Evolutionary conservation across 2,888 invertebrate genomes (phyloP).

Genomic region (Pseudoips prasinana): DNA sequence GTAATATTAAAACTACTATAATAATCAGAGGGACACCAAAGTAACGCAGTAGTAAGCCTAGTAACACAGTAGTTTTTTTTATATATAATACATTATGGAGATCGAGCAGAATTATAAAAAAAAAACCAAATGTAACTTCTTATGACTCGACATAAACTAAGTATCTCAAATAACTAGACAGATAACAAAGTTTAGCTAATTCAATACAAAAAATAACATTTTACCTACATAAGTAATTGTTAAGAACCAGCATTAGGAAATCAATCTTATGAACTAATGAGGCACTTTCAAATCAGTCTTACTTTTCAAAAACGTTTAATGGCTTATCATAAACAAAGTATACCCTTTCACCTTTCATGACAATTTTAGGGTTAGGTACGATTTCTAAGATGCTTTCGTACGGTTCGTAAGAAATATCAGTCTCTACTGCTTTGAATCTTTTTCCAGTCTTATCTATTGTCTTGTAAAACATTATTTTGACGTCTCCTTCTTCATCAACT

Average conservation of each 20-base stretch:
- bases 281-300: neutral
- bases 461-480: too few species aligned
- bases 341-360: slow-evolving; percentile 1
- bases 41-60: slow-evolving; percentile 7
- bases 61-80: slow-evolving; percentile 7
- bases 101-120: neutral
- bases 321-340: slow-evolving; percentile 4
- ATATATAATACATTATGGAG: slow-evolving; percentile 3
- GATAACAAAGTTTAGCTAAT: neutral
- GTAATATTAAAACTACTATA: slow-evolving; percentile 4
- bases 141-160: slow-evolving; percentile 1
- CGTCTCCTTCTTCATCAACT: slow-evolving; percentile 1
- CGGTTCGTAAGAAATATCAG: slow-evolving; percentile 3
- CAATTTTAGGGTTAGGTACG: slow-evolving; percentile 1
- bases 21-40: slow-evolving; percentile 4
- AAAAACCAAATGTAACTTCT: neutral
- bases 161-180: neutral
- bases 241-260: too few species aligned
- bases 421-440: slow-evolving; percentile 3
- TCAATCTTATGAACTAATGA: too few species aligned
- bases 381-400: slow-evolving; percentile 3
- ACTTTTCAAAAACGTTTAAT: slow-evolving; percentile 5
- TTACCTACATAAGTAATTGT: too few species aligned
- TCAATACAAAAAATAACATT: slow-evolving; percentile 2
- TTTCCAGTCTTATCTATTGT: neutral